A percentile compares a stretch with the other conserved stretches of the same genome.
These are phyloP conservation scores for Macrobrachium rosenbergii DNA, from an alignment of 1,140 invertebrate species.

Conservation along the genomic window DNA sequence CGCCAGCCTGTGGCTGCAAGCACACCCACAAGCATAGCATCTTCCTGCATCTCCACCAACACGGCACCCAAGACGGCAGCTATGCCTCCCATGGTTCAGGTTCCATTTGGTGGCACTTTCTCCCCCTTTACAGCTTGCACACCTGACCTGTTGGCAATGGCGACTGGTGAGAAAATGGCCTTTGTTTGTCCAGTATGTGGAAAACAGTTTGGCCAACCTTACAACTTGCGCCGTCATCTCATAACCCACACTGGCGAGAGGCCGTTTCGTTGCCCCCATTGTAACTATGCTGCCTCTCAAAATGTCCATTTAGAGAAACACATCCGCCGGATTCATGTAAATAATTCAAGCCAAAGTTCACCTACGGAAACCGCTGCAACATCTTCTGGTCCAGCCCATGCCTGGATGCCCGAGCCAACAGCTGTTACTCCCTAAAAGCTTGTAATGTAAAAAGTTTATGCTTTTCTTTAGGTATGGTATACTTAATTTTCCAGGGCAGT, in stretches of 20 bases:
- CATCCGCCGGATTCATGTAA: conserved; percentile 63
- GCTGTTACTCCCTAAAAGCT: conserved; percentile 27
- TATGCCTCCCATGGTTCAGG: conserved; percentile 41
- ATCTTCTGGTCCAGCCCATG: conserved; percentile 13
- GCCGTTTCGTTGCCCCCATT: conserved; percentile 65
- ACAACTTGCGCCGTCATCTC: conserved; percentile 63
- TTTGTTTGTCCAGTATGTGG: conserved; percentile 64
- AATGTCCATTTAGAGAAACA: conserved; percentile 66
- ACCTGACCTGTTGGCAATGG: conserved; percentile 54
- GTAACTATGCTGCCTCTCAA: conserved; percentile 65
- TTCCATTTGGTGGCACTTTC: conserved; percentile 50
- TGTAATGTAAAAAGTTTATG: not conserved
- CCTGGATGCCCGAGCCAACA: conserved; percentile 36
- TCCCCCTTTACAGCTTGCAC: conserved; percentile 55
- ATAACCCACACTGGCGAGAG: conserved; percentile 65
- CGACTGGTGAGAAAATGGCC: conserved; percentile 44
- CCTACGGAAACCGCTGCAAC: conserved; percentile 3
- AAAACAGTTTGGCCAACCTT: conserved; percentile 65
- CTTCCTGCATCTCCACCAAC: conserved; percentile 31
- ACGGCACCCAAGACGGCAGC: conserved; percentile 13
- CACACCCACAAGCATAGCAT: conserved; percentile 51
- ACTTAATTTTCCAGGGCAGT: not conserved
- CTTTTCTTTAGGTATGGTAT: not conserved
- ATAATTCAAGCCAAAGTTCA: conserved; percentile 37
- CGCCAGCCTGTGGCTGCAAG: conserved; percentile 39